Evolutionary conservation across 2,888 invertebrate genomes (phyloP).

Genomic region (Chymomyza caudatula): DNA sequence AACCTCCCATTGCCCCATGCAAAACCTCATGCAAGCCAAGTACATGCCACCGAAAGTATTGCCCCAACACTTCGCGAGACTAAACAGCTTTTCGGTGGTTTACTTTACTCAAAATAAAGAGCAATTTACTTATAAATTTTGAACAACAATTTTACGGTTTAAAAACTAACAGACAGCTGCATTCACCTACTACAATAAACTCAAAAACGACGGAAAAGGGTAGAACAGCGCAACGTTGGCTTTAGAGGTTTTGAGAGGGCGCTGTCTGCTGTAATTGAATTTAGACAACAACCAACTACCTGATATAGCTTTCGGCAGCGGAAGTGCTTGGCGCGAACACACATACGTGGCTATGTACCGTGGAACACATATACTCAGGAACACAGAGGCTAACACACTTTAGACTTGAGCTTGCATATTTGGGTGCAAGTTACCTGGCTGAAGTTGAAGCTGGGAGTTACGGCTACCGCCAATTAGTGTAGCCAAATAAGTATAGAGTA

Average conservation of each 20-base stretch:
- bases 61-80: conserved; percentile 53
- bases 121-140: conserved; percentile 57
- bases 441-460: too few species aligned
- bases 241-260: not conserved
- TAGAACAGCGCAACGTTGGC: not conserved
- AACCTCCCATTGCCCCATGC: not conserved
- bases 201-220: not conserved
- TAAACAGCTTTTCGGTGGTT: conserved; percentile 52
- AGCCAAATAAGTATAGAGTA: too few species aligned
- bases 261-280: conserved; percentile 57
- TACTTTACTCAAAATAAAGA: conserved; percentile 36
- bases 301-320: conserved; percentile 13
- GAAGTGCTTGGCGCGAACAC: conserved; percentile 3
- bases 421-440: too few species aligned
- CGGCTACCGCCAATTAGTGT: not conserved
- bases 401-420: not conserved
- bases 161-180: conserved; percentile 34
- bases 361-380: too few species aligned
- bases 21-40: conserved; percentile 17
- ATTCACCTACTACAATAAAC: conserved; percentile 18
- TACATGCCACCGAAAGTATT: conserved; percentile 46
- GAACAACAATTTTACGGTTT: conserved; percentile 48
- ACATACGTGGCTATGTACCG: conserved; percentile 5
- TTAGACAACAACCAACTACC: conserved; percentile 51
- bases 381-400: not conserved